Percentiles rank a stretch among this genome's conserved stretches.
Evolutionary conservation across 1,140 invertebrate species (phyloP).

Genomic region (Brachionus sp.): DNA sequence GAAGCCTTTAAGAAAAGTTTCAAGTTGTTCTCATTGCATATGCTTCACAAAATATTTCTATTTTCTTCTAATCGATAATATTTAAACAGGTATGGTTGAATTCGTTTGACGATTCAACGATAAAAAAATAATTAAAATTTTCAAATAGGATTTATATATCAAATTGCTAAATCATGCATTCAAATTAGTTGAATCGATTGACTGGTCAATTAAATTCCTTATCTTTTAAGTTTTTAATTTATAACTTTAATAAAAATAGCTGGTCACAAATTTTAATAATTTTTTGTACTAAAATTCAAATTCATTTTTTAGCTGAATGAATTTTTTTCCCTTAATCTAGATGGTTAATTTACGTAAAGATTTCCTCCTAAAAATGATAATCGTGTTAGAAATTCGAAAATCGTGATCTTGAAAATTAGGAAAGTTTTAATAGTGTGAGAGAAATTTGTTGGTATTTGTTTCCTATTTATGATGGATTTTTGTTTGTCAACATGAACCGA

Average conservation of each 20-base stretch:
- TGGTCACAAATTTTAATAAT: neutral
- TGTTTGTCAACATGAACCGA: neutral
- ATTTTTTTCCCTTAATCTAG: neutral
- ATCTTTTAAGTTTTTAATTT: neutral
- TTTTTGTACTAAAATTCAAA: neutral
- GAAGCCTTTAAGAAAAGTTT: neutral
- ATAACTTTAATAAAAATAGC: neutral
- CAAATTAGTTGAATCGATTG: neutral
- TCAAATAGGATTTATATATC: neutral
- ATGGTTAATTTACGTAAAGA: neutral
- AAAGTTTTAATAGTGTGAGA: neutral
- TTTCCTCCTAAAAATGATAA: neutral
- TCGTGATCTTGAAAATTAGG: neutral
- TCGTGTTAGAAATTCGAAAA: neutral
- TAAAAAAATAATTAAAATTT: neutral
- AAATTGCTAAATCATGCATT: slow-evolving; percentile 10
- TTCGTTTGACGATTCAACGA: neutral
- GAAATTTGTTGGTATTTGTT: neutral
- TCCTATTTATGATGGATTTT: neutral
- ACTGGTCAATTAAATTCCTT: neutral
- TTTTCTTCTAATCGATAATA: neutral
- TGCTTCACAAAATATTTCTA: neutral
- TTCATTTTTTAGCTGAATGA: neutral
- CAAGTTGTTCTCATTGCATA: slow-evolving; percentile 2
- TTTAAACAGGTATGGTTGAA: neutral